phyloP scores from a whole-genome alignment of 2,888 invertebrate genomes.

The Syrphus vitripennis region DNA sequence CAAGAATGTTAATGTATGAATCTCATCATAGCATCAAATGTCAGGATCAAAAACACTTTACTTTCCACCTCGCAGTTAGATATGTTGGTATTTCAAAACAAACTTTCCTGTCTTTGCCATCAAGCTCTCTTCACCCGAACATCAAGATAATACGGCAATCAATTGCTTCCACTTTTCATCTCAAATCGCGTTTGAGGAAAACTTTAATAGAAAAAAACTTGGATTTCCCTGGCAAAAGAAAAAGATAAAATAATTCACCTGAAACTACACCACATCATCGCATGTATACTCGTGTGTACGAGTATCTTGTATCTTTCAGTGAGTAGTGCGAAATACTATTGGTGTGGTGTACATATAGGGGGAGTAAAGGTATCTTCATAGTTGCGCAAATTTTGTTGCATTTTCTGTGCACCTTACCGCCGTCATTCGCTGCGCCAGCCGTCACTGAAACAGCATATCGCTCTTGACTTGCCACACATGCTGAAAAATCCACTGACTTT shows the following conservation, averaged over 20 bases:
- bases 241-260: slow-evolving; percentile 53
- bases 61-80: not conserved
- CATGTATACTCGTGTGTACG: not conserved
- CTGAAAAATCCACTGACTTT: slow-evolving; percentile 28
- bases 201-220: not conserved
- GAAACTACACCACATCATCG: slow-evolving; percentile 34
- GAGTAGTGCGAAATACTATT: not conserved
- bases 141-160: slow-evolving; percentile 51
- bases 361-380: not conserved
- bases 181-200: not conserved
- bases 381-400: slow-evolving; percentile 56
- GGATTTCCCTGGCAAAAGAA: not conserved
- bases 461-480: slow-evolving; percentile 22
- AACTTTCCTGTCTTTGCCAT: slow-evolving; percentile 36
- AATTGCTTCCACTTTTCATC: slow-evolving; percentile 53
- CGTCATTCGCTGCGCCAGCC: not conserved
- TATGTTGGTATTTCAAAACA: not conserved
- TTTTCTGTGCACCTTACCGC: slow-evolving; percentile 39
- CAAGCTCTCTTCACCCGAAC: not conserved
- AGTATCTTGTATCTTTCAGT: not conserved
- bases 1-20: slow-evolving; percentile 39
- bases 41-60: slow-evolving; percentile 62
- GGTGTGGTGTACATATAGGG: not conserved
- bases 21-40: slow-evolving; percentile 52
- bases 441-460: slow-evolving; percentile 1